Evolutionary conservation across 1,140 invertebrate species (phyloP), one percentile per base, ranked within the genome.

Genomic region (Streblospio benedicti): DNA sequence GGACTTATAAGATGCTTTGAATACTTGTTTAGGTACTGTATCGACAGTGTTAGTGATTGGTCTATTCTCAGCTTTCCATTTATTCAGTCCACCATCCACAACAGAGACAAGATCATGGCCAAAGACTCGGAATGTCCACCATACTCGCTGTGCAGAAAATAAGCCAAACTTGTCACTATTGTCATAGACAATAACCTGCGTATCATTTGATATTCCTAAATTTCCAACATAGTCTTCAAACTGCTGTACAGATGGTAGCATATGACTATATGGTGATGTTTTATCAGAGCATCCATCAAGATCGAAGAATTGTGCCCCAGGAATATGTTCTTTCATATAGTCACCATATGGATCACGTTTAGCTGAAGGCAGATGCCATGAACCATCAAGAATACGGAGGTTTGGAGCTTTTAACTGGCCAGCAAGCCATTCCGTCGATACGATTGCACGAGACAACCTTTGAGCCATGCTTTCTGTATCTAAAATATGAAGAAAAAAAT

Each of bases 121-220:
- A 63, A 73, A 76, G 0, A 68, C 60, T 50, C 63, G 59, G 53
- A 76, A 74, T 31, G 67, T 73, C 70, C 71, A 75, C 75, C 75
- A 76, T 44, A 69, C 71, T 44, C 75, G 50, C 16, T 65, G 71
- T 4, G 73, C 71, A 12, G 72, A 73, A 51, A 74, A 74, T 9
- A 74, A 33, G 0, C 71, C 69, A 58, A 67, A 67, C 14, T 61
- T 60, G 30, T 65, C 60, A 60, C 70, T 68, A 25, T 65, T 70
- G 55, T 76, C 73, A 67, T 76, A 76, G 9, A 76, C 68, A 51
- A 75, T 57, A 45, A 76, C 71, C 57, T 73, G 70, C 0, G 71
- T 73, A 14, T 71, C 47, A 55, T 71, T 71, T 35, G 58, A 60
- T n/a, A 76, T 73, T 4, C 75, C 75, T 16, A 76, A 43, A 27